Percentiles rank a stretch among this genome's conserved stretches.
Evolutionary conservation across 2,888 invertebrate species (phyloP).

Genomic region (Drosophila emarginata): DNA sequence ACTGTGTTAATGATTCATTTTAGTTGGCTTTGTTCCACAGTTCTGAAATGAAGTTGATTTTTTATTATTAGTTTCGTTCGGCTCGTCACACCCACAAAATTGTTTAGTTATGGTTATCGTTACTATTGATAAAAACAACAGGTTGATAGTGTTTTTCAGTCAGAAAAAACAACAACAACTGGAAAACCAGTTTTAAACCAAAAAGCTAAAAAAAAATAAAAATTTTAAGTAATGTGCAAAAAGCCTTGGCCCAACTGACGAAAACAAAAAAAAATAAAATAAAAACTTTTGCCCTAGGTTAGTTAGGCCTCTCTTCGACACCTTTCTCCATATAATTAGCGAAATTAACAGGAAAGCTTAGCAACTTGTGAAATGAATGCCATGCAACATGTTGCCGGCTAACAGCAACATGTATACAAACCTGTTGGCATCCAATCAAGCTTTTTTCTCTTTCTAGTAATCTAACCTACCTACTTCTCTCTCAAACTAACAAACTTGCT

Average conservation of each 20-base stretch:
- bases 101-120: constrained; percentile 34
- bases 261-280: constrained; percentile 10
- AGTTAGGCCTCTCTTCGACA: constrained; percentile 20
- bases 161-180: constrained; percentile 14
- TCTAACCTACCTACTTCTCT: neutral
- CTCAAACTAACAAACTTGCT: constrained; percentile 1
- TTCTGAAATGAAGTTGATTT: constrained; percentile 12
- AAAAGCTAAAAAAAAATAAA: constrained; percentile 46
- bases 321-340: constrained; percentile 34
- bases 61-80: constrained; percentile 8
- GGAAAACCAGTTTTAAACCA: constrained; percentile 48
- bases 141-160: constrained; percentile 22
- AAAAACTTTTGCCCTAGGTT: constrained; percentile 17
- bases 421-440: constrained; percentile 26
- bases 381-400: constrained; percentile 41
- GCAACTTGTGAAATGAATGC: neutral
- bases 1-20: neutral
- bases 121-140: constrained; percentile 16
- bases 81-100: constrained; percentile 40
- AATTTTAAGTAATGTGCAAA: constrained; percentile 10
- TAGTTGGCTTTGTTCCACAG: neutral
- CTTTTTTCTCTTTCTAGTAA: neutral
- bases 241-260: constrained; percentile 54
- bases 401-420: constrained; percentile 23
- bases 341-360: constrained; percentile 18